Conservation (phyloP, 2,888 invertebrate genomes). For the Chalcis sispes region DNA sequence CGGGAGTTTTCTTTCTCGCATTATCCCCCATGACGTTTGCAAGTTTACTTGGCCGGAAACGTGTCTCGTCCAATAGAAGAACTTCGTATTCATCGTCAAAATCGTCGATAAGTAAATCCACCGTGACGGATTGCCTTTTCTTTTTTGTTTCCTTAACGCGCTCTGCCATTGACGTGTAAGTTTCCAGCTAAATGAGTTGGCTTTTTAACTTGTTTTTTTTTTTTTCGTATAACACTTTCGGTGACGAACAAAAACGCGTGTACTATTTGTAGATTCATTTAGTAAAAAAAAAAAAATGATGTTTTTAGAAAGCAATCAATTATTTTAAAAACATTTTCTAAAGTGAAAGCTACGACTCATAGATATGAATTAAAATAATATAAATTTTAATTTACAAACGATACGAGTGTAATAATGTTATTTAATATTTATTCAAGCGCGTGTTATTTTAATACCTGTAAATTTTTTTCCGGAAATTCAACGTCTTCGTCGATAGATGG, state of each 20-base stretch:
- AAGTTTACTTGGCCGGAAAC: not conserved
- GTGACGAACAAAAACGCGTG: not conserved
- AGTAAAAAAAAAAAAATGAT: too few species aligned
- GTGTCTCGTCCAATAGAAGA: constrained; percentile 65
- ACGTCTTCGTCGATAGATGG: constrained; percentile 77
- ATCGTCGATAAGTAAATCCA: constrained; percentile 11
- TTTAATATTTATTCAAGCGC: too few species aligned
- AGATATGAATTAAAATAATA: too few species aligned
- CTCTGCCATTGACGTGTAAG: constrained; percentile 65
- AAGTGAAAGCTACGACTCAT: too few species aligned
- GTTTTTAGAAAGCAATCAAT: too few species aligned
- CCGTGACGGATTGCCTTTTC: not conserved
- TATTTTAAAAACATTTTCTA: too few species aligned
- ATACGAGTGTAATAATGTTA: too few species aligned
- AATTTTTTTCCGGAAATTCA: constrained; percentile 80
- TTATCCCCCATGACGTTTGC: not conserved
- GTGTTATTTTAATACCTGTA: constrained; percentile 74
- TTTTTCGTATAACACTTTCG: not conserved
- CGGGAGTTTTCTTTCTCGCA: constrained; percentile 15
- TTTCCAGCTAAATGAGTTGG: constrained; percentile 63
- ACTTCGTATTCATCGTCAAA: constrained; percentile 68
- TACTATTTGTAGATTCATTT: not conserved
- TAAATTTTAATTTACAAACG: too few species aligned
- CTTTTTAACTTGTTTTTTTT: not conserved
- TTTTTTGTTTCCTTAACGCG: constrained; percentile 63